These are phyloP conservation scores for Grammomys dolichurus DNA, from an alignment of 2,113 vertebrate genomes.

Conservation along the genomic window DNA sequence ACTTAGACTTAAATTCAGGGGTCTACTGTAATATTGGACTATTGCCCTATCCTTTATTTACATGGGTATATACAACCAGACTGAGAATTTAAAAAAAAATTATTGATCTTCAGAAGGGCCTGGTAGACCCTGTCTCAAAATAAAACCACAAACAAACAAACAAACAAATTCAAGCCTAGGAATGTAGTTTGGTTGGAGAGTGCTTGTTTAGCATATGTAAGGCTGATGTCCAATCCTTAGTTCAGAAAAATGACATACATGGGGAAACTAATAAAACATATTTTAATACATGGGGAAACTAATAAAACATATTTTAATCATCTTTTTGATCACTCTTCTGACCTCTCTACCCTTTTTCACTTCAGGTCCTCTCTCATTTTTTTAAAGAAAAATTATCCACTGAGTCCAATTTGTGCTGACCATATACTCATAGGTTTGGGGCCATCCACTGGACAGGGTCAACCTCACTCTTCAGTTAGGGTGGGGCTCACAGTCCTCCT, in stretches of 20 bases:
- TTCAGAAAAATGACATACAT: not conserved
- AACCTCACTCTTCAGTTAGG: not conserved
- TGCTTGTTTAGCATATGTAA: not conserved
- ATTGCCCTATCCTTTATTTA: not conserved
- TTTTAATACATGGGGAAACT: not conserved
- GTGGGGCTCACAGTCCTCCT: not conserved
- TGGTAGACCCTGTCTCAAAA: not conserved
- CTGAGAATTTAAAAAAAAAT: slow-evolving; percentile 27
- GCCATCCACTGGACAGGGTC: not conserved
- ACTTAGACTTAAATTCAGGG: slow-evolving; percentile 20
- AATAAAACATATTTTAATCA: not conserved
- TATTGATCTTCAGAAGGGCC: not conserved
- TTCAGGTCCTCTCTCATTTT: not conserved
- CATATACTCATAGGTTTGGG: not conserved
- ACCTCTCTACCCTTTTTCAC: not conserved
- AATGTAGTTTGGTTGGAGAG: not conserved
- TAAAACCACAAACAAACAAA: not conserved
- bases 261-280: not conserved
- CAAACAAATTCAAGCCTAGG: not conserved
- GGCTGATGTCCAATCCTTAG: not conserved
- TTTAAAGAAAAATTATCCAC: not conserved
- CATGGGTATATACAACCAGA: not conserved
- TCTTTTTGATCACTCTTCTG: not conserved
- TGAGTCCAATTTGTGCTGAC: not conserved
- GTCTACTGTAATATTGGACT: not conserved